These are phyloP conservation scores for Elgaria multicarinata DNA, from an alignment of 2,113 vertebrate genomes.

Conservation along the genomic window DNA sequence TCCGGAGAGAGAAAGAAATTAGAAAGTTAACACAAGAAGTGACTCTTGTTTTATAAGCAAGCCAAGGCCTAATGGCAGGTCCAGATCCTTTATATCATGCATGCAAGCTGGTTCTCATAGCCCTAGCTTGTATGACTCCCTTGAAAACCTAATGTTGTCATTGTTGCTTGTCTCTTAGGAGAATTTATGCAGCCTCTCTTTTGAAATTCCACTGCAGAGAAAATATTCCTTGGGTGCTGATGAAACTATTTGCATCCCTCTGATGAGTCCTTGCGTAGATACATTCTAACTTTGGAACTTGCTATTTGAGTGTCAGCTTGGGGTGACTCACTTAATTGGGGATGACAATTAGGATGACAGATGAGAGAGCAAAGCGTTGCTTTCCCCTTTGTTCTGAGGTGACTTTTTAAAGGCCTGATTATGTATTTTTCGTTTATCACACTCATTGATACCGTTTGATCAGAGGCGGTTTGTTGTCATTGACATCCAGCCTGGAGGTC, in stretches of 20 bases:
- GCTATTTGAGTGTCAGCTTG: slow-evolving; percentile 38
- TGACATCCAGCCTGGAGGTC: neutral
- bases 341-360: slow-evolving; percentile 36
- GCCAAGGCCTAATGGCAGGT: neutral
- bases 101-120: neutral
- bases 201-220: slow-evolving; percentile 27
- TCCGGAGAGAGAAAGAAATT: neutral
- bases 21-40: neutral
- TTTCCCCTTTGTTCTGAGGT: slow-evolving; percentile 2
- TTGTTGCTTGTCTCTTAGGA: slow-evolving; percentile 3
- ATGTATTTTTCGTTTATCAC: neutral
- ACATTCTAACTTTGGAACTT: slow-evolving; percentile 31
- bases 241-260: slow-evolving; percentile 26
- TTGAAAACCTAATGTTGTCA: neutral
- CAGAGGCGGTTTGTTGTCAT: neutral
- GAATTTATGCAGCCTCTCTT: neutral
- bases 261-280: slow-evolving; percentile 6
- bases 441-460: neutral
- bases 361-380: slow-evolving; percentile 3
- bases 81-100: neutral
- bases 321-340: slow-evolving; percentile 32
- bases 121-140: neutral
- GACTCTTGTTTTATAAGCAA: neutral
- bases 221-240: neutral
- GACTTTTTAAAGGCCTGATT: neutral